Conservation (phyloP, 2,113 vertebrate species). For the Pionites leucogaster region DNA sequence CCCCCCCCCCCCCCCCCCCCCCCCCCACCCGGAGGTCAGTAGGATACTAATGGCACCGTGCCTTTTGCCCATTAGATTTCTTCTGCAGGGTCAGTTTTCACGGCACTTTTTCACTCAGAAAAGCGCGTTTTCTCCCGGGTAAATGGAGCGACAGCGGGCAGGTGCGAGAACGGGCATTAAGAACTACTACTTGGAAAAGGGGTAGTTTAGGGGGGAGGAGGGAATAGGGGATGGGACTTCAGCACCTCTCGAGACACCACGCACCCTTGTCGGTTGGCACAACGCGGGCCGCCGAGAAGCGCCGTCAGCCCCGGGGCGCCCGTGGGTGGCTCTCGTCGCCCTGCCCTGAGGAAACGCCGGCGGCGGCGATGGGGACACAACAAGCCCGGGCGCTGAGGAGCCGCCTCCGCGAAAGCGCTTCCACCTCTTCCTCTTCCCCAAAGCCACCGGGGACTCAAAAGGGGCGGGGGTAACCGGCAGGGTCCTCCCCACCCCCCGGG, state of each 20-base stretch:
- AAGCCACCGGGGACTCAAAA: too few relatives aligned
- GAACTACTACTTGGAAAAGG: neutral
- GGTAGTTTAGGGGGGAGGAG: too few relatives aligned
- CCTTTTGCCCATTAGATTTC: rapidly evolving
- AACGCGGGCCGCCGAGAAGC: neutral
- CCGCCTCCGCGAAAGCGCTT: neutral
- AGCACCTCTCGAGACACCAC: neutral
- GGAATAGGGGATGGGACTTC: neutral
- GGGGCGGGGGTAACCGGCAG: too few relatives aligned
- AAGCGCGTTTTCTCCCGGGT: neutral
- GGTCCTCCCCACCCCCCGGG: neutral
- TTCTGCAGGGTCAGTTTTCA: neutral
- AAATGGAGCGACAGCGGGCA: neutral
- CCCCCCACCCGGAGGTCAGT: neutral
- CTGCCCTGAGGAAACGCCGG: neutral
- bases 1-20: too few relatives aligned
- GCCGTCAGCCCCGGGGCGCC: too few relatives aligned
- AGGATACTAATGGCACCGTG: rapidly evolving
- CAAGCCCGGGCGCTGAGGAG: neutral
- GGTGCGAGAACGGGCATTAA: too few relatives aligned
- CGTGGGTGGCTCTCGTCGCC: too few relatives aligned
- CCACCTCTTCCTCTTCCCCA: neutral
- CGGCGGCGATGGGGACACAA: too few relatives aligned
- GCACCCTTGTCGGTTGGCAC: too few relatives aligned
- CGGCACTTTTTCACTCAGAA: too few relatives aligned